Conservation (phyloP, 2,888 invertebrate species). For the Blastobasis lacticolella region DNA sequence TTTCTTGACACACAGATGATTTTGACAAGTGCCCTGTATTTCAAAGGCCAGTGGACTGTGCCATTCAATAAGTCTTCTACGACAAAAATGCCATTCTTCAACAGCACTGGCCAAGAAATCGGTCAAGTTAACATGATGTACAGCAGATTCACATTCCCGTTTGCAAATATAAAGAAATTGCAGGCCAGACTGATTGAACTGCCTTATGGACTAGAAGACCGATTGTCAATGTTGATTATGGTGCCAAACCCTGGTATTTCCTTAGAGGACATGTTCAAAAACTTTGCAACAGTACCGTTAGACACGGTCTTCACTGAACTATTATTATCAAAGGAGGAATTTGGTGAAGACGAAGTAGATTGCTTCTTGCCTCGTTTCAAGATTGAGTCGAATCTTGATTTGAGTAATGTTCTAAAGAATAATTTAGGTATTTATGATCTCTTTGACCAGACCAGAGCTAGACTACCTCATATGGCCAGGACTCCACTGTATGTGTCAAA, state of each 20-base stretch:
- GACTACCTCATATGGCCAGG: slow-evolving; percentile 59
- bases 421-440: slow-evolving; percentile 67
- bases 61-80: slow-evolving; percentile 77
- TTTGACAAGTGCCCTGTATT: slow-evolving; percentile 79
- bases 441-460: slow-evolving; percentile 60
- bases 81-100: slow-evolving; percentile 65
- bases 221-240: slow-evolving; percentile 78
- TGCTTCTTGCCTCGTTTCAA: slow-evolving; percentile 78
- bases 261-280: slow-evolving; percentile 65
- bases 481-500: slow-evolving; percentile 71
- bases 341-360: slow-evolving; percentile 76
- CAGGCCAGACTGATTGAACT: slow-evolving; percentile 78
- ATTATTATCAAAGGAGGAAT: slow-evolving; percentile 58
- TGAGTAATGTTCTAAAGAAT: slow-evolving; percentile 64
- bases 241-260: slow-evolving; percentile 75
- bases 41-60: slow-evolving; percentile 81
- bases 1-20: slow-evolving; percentile 72
- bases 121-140: slow-evolving; percentile 85
- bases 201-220: slow-evolving; percentile 76
- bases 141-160: slow-evolving; percentile 74
- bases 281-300: slow-evolving; percentile 59
- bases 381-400: slow-evolving; percentile 70
- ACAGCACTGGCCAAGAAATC: slow-evolving; percentile 62
- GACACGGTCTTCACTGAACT: slow-evolving; percentile 67
- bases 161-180: slow-evolving; percentile 68